Evolutionary conservation across 2,797 vertebrate genomes (phyloP).

Genomic region (Mormyrus proboscirostris): DNA sequence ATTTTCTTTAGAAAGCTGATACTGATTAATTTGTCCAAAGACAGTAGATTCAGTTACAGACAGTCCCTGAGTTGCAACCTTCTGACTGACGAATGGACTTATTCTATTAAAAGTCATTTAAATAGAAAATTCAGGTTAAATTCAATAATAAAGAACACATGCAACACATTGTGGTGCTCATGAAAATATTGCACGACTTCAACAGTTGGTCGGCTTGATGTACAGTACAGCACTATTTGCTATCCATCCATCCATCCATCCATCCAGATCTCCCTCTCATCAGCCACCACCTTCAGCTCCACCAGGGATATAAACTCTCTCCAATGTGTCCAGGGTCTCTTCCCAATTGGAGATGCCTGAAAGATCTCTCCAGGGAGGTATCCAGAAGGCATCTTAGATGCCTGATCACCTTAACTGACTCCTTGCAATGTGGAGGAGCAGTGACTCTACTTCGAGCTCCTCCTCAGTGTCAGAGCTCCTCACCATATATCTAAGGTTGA

Average conservation of each 20-base stretch:
- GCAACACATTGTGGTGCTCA: background rate
- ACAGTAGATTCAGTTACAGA: background rate
- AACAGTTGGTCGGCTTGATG: background rate
- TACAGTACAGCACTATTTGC: background rate
- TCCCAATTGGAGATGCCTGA: background rate
- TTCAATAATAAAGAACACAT: background rate
- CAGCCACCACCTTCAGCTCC: background rate
- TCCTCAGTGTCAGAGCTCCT: background rate
- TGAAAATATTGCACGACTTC: background rate
- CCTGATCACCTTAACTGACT: background rate
- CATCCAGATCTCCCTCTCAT: background rate
- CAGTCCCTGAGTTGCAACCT: background rate
- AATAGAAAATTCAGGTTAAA: background rate
- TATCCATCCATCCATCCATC: background rate
- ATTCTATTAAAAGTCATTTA: background rate
- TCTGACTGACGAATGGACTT: background rate
- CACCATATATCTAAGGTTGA: background rate
- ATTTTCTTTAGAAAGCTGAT: background rate
- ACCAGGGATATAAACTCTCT: background rate
- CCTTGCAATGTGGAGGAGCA: background rate
- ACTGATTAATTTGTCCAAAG: constrained; percentile 8
- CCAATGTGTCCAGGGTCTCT: background rate
- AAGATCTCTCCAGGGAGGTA: background rate
- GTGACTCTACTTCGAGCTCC: background rate
- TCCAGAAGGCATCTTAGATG: background rate